Evolutionary conservation across 2,888 invertebrate genomes (phyloP), one percentile per base, ranked within the genome.

Genomic region (Apodemia mormo): DNA sequence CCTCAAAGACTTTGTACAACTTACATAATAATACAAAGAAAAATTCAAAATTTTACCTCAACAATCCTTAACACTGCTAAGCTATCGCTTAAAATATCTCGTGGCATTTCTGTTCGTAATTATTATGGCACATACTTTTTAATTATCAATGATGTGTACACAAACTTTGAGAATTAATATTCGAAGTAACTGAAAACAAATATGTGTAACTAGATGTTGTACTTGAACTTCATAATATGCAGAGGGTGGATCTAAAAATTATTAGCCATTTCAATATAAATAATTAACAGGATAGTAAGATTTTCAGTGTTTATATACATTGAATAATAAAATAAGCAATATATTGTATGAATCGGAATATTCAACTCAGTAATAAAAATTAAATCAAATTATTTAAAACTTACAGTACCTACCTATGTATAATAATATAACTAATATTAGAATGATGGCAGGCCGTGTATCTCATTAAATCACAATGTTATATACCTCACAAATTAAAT

Each of bases 11-110:
- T 29, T 40, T 67, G 33, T 40, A 67, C 40, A 22, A 43, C 43
- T 9, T 43, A 22, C 22, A 22, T 22, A 22, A 22, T 22, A 22
- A 22, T 37, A 67, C 22, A 54, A 56, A 54, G 22, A 56, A 67
- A 56, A 52, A n/a, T 33, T 4, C 33, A 33, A 33, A 33, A 68
- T 22, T 54, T 69, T 84, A 95, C 95, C 93, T 95, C 94, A 72
- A 94, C 90, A 82, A 95, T 94, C 81, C 94, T 93, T 76, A 95
- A 88, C 76, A 95, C 94, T 77, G 95, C 94, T 79, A 96, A 90
- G 85, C 95, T 95, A 81, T 96, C 95, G 82, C 94, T 94, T 77
- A 96, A 94, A 81, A 96, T 94, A 90, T 96, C 95, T 80, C 95
- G 94, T 76, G 96, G 95, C 94, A 96, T 95, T 84, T 94, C 78